Conservation (phyloP, 2,797 vertebrate genomes). For the Squalus acanthias region DNA sequence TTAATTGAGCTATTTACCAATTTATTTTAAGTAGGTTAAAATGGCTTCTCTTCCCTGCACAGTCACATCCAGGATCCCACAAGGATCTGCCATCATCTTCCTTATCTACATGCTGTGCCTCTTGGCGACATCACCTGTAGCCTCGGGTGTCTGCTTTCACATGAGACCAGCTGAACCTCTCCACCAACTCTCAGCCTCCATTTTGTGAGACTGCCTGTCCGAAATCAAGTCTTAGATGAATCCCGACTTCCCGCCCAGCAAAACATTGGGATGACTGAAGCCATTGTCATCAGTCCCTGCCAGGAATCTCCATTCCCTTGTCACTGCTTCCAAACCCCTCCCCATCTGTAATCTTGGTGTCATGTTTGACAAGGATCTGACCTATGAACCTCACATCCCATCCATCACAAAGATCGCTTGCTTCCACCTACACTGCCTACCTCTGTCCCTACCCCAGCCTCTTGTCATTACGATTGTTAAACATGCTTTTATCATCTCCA, state of each 20-base stretch:
- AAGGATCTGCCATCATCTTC: neutral
- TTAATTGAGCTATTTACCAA: too few relatives aligned
- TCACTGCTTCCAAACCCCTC: neutral
- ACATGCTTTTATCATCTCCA: neutral
- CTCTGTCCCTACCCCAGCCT: neutral
- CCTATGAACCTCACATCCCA: neutral
- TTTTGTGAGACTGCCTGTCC: neutral
- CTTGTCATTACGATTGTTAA: neutral
- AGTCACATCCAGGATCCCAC: neutral
- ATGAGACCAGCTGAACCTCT: neutral
- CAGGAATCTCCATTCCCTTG: neutral
- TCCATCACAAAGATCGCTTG: neutral
- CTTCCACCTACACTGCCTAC: neutral
- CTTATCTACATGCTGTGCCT: neutral
- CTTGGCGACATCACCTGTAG: neutral
- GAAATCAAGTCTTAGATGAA: neutral
- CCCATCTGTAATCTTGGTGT: neutral
- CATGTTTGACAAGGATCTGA: neutral
- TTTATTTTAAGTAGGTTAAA: neutral
- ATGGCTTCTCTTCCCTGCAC: neutral
- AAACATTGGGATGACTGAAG: neutral
- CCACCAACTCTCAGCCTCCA: neutral
- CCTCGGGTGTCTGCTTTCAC: neutral
- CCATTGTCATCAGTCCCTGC: neutral
- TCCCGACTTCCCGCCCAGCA: neutral